Percentiles rank a stretch among this genome's conserved stretches.
Conservation (phyloP, 2,113 vertebrate genomes). For the Perccottus glenii region DNA sequence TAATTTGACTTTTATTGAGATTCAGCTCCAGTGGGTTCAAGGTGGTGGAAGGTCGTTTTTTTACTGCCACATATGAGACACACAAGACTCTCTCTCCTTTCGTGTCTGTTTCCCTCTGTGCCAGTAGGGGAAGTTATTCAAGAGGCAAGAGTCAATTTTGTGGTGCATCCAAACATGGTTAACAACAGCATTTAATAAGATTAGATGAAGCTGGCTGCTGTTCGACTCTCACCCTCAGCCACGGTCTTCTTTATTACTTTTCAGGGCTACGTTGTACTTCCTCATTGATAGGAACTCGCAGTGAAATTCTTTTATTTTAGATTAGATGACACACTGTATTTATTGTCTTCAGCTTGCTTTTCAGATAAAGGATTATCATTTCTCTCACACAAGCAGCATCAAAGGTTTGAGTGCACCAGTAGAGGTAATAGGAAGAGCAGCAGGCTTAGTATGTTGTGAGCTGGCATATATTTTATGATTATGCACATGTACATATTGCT, state of each 20-base stretch:
- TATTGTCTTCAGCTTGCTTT: constrained; percentile 33
- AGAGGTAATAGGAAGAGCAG: constrained; percentile 22
- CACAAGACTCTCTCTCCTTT: constrained; percentile 31
- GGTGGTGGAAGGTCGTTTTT: constrained; percentile 72
- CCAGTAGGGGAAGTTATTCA: constrained; percentile 36
- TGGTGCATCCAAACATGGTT: constrained; percentile 63
- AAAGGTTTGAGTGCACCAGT: constrained; percentile 25
- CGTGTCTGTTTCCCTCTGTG: constrained; percentile 29
- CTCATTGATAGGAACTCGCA: constrained; percentile 19
- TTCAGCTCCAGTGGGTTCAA: constrained; percentile 73
- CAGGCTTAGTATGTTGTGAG: constrained; percentile 13
- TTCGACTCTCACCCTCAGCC: constrained; percentile 29
- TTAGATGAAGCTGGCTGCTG: constrained; percentile 47
- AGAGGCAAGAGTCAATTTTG: constrained; percentile 55
- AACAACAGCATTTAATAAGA: constrained; percentile 65
- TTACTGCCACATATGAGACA: constrained; percentile 53
- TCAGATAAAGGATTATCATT: constrained; percentile 14
- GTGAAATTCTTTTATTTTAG: constrained; percentile 20
- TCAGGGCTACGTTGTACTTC: constrained; percentile 19
- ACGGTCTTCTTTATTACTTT: constrained; percentile 46
- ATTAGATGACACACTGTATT: constrained; percentile 33
- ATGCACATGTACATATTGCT: background rate
- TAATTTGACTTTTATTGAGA: constrained; percentile 82
- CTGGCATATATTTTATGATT: constrained; percentile 9
- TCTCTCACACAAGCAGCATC: constrained; percentile 27